Evolutionary conservation across 1,140 invertebrate genomes (phyloP).

Genomic region (Microvelia longipes): DNA sequence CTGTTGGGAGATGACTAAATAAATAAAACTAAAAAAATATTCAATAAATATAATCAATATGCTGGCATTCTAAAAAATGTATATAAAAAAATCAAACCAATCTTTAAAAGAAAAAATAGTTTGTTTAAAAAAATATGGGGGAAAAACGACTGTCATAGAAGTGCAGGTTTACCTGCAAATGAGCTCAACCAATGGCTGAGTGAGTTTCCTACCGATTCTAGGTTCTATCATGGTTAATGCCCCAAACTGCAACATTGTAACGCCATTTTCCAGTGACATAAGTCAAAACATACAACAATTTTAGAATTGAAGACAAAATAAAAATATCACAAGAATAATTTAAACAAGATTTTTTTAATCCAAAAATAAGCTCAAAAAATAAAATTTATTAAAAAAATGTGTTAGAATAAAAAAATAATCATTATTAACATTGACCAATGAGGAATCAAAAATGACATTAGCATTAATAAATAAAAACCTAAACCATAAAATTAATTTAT

Average conservation of each 20-base stretch:
- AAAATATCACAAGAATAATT: too few species aligned
- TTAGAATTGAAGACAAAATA: too few species aligned
- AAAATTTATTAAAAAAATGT: too few species aligned
- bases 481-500: too few species aligned
- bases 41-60: background rate
- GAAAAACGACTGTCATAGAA: background rate
- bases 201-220: constrained; percentile 66
- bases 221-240: constrained; percentile 72
- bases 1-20: background rate
- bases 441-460: too few species aligned
- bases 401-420: too few species aligned
- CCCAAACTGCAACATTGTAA: constrained; percentile 58
- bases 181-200: constrained; percentile 72
- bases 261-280: too few species aligned
- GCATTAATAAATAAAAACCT: too few species aligned
- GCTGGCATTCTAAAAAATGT: background rate
- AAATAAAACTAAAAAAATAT: background rate
- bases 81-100: background rate
- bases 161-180: constrained; percentile 89
- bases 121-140: background rate
- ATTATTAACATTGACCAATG: too few species aligned
- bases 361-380: too few species aligned
- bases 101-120: background rate
- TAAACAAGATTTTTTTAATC: too few species aligned
- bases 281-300: too few species aligned